Evolutionary conservation across 2,113 vertebrate genomes (phyloP).

Genomic region (Nyctereutes procyonoides): DNA sequence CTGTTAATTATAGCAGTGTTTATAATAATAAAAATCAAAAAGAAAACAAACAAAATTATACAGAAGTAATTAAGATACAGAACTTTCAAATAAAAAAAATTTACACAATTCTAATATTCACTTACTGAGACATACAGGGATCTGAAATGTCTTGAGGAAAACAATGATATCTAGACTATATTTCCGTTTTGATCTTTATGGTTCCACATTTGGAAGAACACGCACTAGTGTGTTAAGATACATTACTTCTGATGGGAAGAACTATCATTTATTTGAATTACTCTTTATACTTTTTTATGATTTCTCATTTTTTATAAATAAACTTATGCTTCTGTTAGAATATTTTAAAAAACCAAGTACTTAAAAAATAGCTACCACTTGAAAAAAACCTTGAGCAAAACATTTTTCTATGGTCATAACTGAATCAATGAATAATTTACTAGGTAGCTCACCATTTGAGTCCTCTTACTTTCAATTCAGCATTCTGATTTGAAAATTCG

Average conservation of each 20-base stretch:
- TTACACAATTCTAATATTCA: background rate
- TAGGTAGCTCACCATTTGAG: conserved; percentile 4
- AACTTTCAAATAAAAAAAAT: conserved; percentile 40
- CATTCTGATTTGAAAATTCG: background rate
- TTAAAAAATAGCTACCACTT: background rate
- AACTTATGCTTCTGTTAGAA: background rate
- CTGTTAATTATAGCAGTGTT: conserved; percentile 47
- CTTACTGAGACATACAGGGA: background rate
- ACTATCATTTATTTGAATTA: conserved; percentile 43
- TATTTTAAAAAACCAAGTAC: background rate
- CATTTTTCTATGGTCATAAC: background rate
- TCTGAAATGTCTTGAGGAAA: background rate
- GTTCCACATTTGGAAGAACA: background rate
- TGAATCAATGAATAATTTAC: conserved; percentile 43
- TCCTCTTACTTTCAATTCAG: conserved; percentile 30
- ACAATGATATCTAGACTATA: background rate
- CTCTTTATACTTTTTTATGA: background rate
- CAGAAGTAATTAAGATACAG: background rate
- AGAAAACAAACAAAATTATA: background rate
- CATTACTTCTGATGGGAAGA: background rate
- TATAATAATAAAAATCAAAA: conserved; percentile 9
- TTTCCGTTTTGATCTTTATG: background rate
- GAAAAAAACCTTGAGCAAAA: background rate
- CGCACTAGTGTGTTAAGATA: background rate
- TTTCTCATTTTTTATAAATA: conserved; percentile 1